These are phyloP conservation scores for Esperia sulphurella DNA, from an alignment of 2,888 invertebrate genomes.

Conservation along the genomic window DNA sequence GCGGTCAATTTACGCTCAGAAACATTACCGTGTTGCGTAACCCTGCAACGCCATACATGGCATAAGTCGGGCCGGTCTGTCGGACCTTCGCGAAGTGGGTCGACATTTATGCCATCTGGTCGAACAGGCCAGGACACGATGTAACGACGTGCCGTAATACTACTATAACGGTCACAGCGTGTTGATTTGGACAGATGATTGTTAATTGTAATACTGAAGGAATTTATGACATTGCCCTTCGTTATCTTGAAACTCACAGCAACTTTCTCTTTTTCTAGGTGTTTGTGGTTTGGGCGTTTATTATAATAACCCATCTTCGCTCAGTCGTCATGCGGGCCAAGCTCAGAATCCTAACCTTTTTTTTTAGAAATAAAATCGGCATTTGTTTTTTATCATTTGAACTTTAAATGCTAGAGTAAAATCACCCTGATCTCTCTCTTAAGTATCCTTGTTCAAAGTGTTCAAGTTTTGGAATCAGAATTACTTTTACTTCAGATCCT, in stretches of 20 bases:
- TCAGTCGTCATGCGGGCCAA: too few relatives aligned
- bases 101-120: slow-evolving; percentile 71
- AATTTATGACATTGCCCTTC: background rate
- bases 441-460: too few relatives aligned
- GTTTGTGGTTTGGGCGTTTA: too few relatives aligned
- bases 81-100: slow-evolving; percentile 73
- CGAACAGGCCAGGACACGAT: slow-evolving; percentile 53
- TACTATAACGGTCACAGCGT: slow-evolving; percentile 40
- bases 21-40: slow-evolving; percentile 52
- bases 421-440: too few relatives aligned
- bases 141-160: slow-evolving; percentile 48
- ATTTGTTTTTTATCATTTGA: too few relatives aligned
- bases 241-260: background rate
- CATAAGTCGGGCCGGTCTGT: slow-evolving; percentile 36
- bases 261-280: background rate
- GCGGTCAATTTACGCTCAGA: slow-evolving; percentile 18
- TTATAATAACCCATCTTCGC: too few relatives aligned
- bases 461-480: too few relatives aligned
- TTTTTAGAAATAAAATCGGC: too few relatives aligned
- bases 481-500: background rate
- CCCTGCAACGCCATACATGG: slow-evolving; percentile 64
- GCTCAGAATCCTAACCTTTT: too few relatives aligned
- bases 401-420: too few relatives aligned
- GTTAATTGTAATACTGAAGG: background rate
- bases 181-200: slow-evolving; percentile 3